These are phyloP conservation scores for Bellardia bayeri DNA, from an alignment of 2,888 invertebrate genomes.

Conservation along the genomic window DNA sequence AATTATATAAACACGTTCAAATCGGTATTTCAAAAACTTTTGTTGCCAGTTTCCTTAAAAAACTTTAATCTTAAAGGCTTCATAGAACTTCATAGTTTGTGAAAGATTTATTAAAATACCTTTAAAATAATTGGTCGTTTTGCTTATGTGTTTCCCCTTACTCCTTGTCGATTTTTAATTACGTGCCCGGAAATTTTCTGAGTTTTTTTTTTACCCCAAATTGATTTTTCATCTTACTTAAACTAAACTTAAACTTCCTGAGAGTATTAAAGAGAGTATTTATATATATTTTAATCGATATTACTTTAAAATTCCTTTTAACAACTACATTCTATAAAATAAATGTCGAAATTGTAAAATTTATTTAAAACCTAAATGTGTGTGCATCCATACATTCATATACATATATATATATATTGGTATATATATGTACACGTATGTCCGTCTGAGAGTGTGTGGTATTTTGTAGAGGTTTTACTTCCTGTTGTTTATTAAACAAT, in stretches of 20 bases:
- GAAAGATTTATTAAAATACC: neutral
- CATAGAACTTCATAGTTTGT: neutral
- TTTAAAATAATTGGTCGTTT: neutral
- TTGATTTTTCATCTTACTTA: neutral
- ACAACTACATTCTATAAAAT: constrained; percentile 30
- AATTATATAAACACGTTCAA: too few relatives aligned
- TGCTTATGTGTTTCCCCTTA: neutral
- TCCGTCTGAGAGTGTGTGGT: constrained; percentile 34
- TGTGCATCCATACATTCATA: neutral
- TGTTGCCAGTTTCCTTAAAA: too few relatives aligned
- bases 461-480: constrained; percentile 65
- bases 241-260: neutral
- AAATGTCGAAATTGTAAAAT: constrained; percentile 48
- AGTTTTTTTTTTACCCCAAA: constrained; percentile 7
- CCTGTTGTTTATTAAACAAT: constrained; percentile 60
- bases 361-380: constrained; percentile 52
- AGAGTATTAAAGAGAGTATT: constrained; percentile 21
- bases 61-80: neutral
- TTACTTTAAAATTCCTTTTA: constrained; percentile 56
- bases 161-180: neutral
- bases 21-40: too few relatives aligned
- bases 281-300: constrained; percentile 42
- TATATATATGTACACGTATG: too few relatives aligned
- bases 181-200: neutral
- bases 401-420: neutral